Percentiles rank a stretch among this genome's conserved stretches.
Evolutionary conservation across 2,888 invertebrate genomes (phyloP).

Genomic region (Dynastes hyllus): DNA sequence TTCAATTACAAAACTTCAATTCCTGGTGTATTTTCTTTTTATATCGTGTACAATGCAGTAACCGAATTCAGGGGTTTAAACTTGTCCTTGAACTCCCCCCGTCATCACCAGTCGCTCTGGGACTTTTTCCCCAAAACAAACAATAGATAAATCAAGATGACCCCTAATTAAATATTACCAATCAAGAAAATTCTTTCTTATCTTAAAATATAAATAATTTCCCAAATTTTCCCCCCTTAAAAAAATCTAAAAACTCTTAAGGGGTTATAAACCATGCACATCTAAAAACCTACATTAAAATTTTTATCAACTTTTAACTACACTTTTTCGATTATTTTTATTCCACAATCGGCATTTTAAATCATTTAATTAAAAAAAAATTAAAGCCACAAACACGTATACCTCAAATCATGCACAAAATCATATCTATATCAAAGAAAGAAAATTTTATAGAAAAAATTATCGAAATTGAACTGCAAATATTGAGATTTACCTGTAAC

Average conservation of each 20-base stretch:
- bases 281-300: background rate
- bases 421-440: background rate
- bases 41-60: no score
- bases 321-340: background rate
- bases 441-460: background rate
- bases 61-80: no score
- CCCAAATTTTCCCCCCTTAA: no score
- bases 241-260: background rate
- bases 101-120: no score
- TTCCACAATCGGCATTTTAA: background rate
- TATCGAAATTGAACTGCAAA: background rate
- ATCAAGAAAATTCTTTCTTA: no score
- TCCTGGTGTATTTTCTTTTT: no score
- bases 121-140: no score
- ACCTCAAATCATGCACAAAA: constrained; percentile 15
- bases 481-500: constrained; percentile 82
- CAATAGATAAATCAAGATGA: no score
- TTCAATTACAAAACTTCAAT: no score
- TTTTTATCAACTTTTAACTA: background rate
- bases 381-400: background rate
- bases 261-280: background rate
- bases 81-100: no score
- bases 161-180: no score
- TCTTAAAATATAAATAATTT: no score
- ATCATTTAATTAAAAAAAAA: background rate